Evolutionary conservation across 2,888 invertebrate species (phyloP).

Genomic region (Aporophyla lueneburgensis): DNA sequence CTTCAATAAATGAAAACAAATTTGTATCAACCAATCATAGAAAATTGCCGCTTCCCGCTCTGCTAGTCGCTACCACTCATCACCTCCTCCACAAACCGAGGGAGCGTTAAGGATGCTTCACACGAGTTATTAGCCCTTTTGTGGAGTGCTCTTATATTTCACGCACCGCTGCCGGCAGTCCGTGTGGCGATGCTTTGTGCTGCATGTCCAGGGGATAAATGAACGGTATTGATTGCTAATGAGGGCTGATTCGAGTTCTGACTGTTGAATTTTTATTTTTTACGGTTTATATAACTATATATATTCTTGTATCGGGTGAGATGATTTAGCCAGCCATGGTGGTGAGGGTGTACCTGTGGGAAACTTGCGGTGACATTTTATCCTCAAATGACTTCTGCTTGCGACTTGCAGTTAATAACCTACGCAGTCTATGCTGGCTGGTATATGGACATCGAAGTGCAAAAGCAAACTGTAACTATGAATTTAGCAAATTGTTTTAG

Average conservation of each 20-base stretch:
- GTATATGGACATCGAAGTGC: too few species aligned
- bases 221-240: slow-evolving; percentile 66
- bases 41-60: neutral
- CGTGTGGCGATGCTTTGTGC: slow-evolving; percentile 76
- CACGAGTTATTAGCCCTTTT: slow-evolving; percentile 89
- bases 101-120: slow-evolving; percentile 85
- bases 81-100: slow-evolving; percentile 52
- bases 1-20: too few species aligned
- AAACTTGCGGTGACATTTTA: too few species aligned
- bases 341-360: neutral
- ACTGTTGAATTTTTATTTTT: slow-evolving; percentile 6
- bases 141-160: slow-evolving; percentile 85
- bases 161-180: slow-evolving; percentile 78
- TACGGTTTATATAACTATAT: neutral
- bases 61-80: slow-evolving; percentile 60
- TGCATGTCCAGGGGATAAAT: slow-evolving; percentile 66
- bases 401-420: too few species aligned
- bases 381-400: too few species aligned
- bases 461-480: too few species aligned
- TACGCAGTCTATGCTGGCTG: too few species aligned
- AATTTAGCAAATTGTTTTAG: too few species aligned
- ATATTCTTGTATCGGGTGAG: neutral
- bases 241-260: slow-evolving; percentile 41
- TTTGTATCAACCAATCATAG: too few species aligned
- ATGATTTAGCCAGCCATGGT: neutral